phyloP scores from a whole-genome alignment of 2,888 invertebrate genomes.

The Odontocerum albicorne region DNA sequence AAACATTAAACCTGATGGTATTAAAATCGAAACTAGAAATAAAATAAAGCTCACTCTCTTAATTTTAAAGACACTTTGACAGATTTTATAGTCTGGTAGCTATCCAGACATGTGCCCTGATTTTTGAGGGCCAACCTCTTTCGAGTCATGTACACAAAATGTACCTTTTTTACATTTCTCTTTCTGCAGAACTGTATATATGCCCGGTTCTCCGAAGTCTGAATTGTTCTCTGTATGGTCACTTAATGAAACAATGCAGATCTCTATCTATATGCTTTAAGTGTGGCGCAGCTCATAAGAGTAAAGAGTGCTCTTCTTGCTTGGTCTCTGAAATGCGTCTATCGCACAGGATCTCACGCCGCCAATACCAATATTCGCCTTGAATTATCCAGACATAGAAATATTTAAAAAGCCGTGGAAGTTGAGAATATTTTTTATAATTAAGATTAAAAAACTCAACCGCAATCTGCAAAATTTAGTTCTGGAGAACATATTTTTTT shows the following conservation, averaged over 20 bases:
- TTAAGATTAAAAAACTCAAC: not conserved
- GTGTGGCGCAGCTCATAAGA: not conserved
- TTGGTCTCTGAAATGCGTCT: not conserved
- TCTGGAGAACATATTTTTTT: too few relatives aligned
- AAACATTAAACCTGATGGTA: not conserved
- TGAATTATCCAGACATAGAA: not conserved
- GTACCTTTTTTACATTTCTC: constrained; percentile 1
- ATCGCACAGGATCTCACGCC: not conserved
- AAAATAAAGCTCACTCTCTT: not conserved
- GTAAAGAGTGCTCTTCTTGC: not conserved
- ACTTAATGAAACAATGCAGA: not conserved
- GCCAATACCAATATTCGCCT: not conserved
- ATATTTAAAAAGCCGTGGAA: not conserved
- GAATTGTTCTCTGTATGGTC: constrained; percentile 4
- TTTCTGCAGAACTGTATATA: constrained; percentile 1
- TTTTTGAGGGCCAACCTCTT: constrained; percentile 6
- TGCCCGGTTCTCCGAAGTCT: constrained; percentile 7
- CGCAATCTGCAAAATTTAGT: not conserved
- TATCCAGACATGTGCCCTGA: not conserved
- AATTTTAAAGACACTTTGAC: not conserved
- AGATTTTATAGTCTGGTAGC: not conserved
- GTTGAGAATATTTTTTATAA: not conserved
- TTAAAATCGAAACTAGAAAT: not conserved
- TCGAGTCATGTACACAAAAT: not conserved
- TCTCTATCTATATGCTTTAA: constrained; percentile 5